phyloP scores from a whole-genome alignment of 2,888 invertebrate species.

The Morinoia aosen region DNA sequence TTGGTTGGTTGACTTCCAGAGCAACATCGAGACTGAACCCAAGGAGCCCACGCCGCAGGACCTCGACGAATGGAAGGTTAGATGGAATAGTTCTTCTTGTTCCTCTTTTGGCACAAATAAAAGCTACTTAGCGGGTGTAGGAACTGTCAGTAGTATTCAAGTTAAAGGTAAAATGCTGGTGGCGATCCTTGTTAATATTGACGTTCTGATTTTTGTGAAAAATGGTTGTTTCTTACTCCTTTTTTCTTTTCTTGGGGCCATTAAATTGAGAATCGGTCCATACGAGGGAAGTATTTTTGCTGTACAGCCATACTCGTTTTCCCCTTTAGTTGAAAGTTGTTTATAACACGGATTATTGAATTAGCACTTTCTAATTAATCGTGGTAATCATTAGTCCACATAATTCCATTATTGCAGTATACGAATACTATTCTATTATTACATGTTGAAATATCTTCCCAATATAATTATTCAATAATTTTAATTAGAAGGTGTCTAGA shows the following conservation, averaged over 20 bases:
- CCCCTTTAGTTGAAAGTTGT: not conserved
- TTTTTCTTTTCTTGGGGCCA: no score
- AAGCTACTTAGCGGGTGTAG: not conserved
- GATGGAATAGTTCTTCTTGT: not conserved
- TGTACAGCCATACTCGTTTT: not conserved
- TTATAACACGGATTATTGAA: not conserved
- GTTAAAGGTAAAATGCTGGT: no score
- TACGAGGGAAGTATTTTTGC: not conserved
- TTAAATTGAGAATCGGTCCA: not conserved
- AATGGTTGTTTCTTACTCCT: no score
- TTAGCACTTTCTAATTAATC: not conserved
- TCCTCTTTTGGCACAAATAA: not conserved
- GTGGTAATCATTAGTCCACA: no score
- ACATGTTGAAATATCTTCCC: no score
- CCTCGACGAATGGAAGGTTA: constrained; percentile 67
- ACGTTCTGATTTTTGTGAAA: no score
- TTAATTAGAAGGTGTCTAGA: no score
- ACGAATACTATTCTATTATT: no score
- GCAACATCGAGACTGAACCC: constrained; percentile 60
- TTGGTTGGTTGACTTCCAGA: constrained; percentile 75
- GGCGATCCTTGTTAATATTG: no score
- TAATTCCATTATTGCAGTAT: no score
- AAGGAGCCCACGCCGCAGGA: constrained; percentile 66
- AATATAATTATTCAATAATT: no score
- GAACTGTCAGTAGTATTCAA: not conserved